A percentile compares a stretch with the other conserved stretches of the same genome.
phyloP scores from a whole-genome alignment of 2,113 vertebrate species.

The Taurulus bubalis region DNA sequence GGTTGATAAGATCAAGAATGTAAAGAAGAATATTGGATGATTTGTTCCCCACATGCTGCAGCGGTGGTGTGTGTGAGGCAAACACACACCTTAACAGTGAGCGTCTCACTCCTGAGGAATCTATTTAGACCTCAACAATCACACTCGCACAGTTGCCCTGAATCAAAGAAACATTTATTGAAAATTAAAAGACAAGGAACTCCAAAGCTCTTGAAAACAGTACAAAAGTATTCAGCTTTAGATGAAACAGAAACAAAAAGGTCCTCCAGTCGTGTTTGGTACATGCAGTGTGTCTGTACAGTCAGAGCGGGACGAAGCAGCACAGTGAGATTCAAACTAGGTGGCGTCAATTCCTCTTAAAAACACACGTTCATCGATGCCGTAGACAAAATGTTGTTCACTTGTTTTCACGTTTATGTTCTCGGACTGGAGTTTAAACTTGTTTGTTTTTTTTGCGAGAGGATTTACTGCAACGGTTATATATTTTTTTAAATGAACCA shows the following conservation, averaged over 20 bases:
- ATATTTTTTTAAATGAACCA: not conserved
- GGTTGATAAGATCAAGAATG: slow-evolving; percentile 4
- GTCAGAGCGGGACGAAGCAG: slow-evolving; percentile 44
- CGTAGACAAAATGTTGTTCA: not conserved
- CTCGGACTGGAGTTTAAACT: slow-evolving; percentile 2
- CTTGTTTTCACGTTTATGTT: not conserved
- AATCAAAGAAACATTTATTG: slow-evolving; percentile 72
- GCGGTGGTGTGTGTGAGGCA: no score
- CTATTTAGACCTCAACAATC: not conserved
- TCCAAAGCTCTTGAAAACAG: slow-evolving; percentile 58
- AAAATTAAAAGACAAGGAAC: slow-evolving; percentile 72
- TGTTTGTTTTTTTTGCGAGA: not conserved
- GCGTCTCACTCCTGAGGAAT: slow-evolving; percentile 1
- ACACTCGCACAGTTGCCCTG: slow-evolving; percentile 24
- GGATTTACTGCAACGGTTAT: not conserved
- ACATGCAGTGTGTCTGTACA: slow-evolving; percentile 68
- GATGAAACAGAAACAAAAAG: slow-evolving; percentile 39
- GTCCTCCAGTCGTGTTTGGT: slow-evolving; percentile 44
- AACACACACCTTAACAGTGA: not conserved
- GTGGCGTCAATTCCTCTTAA: not conserved
- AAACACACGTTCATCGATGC: slow-evolving; percentile 8
- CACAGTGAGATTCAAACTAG: slow-evolving; percentile 27
- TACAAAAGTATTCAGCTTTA: slow-evolving; percentile 69
- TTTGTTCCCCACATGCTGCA: not conserved
- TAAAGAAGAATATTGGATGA: not conserved